A percentile compares a stretch with the other conserved stretches of the same genome.
These are phyloP conservation scores for Rhabdomys dilectus DNA, from an alignment of 2,113 vertebrate species.

Conservation along the genomic window DNA sequence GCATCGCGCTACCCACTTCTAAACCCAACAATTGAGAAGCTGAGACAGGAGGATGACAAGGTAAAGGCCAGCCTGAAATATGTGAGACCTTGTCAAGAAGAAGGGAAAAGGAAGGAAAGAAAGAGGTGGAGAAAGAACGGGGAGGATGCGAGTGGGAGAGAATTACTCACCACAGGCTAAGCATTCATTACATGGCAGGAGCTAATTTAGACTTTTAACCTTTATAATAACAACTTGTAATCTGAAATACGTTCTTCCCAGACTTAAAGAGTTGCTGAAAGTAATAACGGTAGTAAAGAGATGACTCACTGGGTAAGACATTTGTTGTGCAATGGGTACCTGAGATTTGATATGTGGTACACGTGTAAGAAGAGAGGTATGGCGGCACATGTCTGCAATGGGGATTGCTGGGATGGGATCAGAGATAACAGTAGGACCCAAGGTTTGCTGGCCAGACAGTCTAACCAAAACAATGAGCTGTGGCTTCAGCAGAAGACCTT, in stretches of 20 bases:
- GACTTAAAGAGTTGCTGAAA: neutral
- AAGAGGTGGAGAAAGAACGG: too few relatives aligned
- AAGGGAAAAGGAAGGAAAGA: too few relatives aligned
- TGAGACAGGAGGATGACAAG: neutral
- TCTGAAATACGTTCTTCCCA: neutral
- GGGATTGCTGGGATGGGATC: neutral
- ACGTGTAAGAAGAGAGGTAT: neutral
- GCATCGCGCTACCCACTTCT: neutral
- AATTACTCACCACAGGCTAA: neutral
- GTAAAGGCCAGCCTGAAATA: neutral
- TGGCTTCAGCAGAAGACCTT: neutral
- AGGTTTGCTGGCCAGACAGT: too few relatives aligned
- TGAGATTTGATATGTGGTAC: neutral
- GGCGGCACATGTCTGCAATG: neutral
- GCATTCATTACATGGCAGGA: neutral
- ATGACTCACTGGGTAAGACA: neutral
- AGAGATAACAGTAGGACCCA: neutral
- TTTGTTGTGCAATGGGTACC: neutral
- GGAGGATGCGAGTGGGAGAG: neutral
- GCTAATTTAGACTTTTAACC: conserved; percentile 14
- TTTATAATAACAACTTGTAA: neutral
- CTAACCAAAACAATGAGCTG: neutral
- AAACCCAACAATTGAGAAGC: neutral
- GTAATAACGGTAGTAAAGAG: neutral
- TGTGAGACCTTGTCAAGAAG: neutral